These are phyloP conservation scores for Indicator indicator DNA, from an alignment of 2,113 vertebrate species.

Conservation along the genomic window DNA sequence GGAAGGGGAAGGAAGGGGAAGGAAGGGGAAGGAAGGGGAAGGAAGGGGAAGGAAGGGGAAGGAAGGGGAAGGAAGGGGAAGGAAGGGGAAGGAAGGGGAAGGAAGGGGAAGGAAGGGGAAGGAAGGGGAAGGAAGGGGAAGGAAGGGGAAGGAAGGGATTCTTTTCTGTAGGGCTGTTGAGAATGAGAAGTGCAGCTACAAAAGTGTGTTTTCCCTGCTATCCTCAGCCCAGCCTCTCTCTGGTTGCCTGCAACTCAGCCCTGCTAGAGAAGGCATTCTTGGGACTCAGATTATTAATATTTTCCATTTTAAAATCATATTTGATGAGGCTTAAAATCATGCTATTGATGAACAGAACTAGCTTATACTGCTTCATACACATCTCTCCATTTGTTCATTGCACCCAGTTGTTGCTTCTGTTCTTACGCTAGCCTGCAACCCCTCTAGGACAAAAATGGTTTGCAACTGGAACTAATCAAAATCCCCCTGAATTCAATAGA, in stretches of 20 bases:
- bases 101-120: too few relatives aligned
- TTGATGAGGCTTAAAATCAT: background rate
- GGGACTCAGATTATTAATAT: background rate
- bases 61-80: background rate
- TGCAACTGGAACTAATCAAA: background rate
- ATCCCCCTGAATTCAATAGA: background rate
- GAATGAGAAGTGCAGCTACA: background rate
- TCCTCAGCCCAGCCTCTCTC: background rate
- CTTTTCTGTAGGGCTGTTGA: background rate
- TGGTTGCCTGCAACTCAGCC: background rate
- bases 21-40: background rate
- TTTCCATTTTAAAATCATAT: background rate
- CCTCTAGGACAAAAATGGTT: background rate
- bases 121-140: background rate
- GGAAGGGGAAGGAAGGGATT: background rate
- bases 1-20: too few relatives aligned
- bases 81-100: background rate
- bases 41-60: background rate
- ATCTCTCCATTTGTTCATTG: background rate
- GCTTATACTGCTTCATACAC: background rate
- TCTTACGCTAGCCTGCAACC: background rate
- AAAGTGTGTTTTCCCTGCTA: background rate
- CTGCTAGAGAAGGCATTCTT: background rate
- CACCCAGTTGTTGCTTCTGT: background rate
- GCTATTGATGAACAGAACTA: background rate